phyloP scores from a whole-genome alignment of 2,113 vertebrate genomes.

The Varanus komodoensis region DNA sequence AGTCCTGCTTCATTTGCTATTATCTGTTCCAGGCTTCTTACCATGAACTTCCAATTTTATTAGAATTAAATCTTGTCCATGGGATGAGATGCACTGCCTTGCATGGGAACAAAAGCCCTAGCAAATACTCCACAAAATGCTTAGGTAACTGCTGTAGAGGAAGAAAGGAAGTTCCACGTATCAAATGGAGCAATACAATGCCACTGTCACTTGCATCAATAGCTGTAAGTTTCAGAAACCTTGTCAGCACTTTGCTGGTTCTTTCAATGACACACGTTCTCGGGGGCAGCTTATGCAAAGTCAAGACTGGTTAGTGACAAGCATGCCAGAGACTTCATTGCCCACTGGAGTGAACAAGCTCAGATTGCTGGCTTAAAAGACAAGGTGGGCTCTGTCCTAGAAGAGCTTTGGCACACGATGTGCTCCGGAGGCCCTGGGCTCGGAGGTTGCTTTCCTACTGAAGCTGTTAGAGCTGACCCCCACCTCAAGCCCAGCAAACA shows the following conservation, averaged over 20 bases:
- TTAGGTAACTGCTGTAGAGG: background rate
- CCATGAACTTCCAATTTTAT: background rate
- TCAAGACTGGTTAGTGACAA: background rate
- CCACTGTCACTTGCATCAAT: background rate
- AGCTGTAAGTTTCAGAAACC: background rate
- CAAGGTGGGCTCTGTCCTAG: background rate
- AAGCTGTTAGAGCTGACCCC: background rate
- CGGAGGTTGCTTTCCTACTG: background rate
- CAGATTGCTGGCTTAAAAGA: background rate
- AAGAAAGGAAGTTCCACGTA: background rate
- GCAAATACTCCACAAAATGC: background rate
- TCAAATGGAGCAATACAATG: background rate
- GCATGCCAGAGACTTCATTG: background rate
- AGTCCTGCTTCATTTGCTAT: background rate
- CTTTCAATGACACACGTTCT: constrained; percentile 21
- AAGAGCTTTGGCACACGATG: background rate
- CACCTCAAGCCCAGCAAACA: background rate
- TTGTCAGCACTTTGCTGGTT: constrained; percentile 2
- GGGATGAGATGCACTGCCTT: background rate
- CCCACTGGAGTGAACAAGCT: background rate
- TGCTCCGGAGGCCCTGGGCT: background rate
- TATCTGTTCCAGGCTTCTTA: background rate
- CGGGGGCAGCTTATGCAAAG: background rate
- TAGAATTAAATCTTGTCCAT: background rate
- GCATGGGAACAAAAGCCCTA: background rate